Percentiles rank a stretch among this genome's conserved stretches.
phyloP scores from a whole-genome alignment of 2,888 invertebrate species.

The Apodemia zela region DNA sequence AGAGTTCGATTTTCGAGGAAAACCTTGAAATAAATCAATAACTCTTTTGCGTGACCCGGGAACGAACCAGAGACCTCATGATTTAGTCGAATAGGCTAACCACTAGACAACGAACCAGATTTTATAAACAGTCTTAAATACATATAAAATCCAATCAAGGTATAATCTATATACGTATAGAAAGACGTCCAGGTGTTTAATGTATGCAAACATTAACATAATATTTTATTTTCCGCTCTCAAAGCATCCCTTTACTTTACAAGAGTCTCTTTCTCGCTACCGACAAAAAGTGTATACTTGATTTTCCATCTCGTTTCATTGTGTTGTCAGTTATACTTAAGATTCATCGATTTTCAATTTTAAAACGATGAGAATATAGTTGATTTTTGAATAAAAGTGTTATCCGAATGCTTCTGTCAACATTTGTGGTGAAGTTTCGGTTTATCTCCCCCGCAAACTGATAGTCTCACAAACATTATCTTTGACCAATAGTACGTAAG shows the following conservation, averaged over 20 bases:
- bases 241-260: slow-evolving; percentile 39
- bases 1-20: too few species aligned
- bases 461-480: slow-evolving; percentile 73
- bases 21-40: too few species aligned
- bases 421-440: slow-evolving; percentile 69
- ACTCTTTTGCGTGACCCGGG: too few species aligned
- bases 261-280: slow-evolving; percentile 43
- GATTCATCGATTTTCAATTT: slow-evolving; percentile 30
- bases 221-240: slow-evolving; percentile 34
- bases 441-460: slow-evolving; percentile 72
- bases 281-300: slow-evolving; percentile 37
- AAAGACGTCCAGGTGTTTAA: slow-evolving; percentile 21
- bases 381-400: slow-evolving; percentile 34
- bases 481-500: slow-evolving; percentile 74
- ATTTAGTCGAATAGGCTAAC: too few species aligned
- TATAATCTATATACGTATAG: background rate
- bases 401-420: slow-evolving; percentile 54
- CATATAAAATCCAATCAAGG: too few species aligned
- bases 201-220: slow-evolving; percentile 29
- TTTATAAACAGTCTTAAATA: too few species aligned
- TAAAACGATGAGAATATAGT: slow-evolving; percentile 34
- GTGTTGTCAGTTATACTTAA: slow-evolving; percentile 27
- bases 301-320: slow-evolving; percentile 52
- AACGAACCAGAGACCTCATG: too few species aligned
- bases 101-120: too few species aligned